These are phyloP conservation scores for Ooceraea biroi DNA, from an alignment of 1,140 invertebrate species.

Conservation along the genomic window DNA sequence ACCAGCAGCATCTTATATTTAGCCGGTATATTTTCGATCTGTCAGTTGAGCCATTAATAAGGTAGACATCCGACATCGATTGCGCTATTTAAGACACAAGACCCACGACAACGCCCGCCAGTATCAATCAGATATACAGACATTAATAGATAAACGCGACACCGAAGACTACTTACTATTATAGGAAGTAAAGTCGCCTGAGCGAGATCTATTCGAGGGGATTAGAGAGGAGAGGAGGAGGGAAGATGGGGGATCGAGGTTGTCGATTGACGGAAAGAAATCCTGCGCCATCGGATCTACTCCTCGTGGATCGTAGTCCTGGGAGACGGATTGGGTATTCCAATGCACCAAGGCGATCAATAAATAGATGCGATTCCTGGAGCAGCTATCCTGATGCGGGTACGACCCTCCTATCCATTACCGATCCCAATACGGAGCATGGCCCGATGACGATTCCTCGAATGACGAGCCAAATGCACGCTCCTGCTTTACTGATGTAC, in stretches of 20 bases:
- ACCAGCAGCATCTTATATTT: neutral
- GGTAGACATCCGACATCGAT: neutral
- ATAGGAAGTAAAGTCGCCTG: slow-evolving; percentile 36
- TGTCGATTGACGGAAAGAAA: neutral
- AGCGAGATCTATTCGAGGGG: neutral
- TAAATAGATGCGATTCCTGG: slow-evolving; percentile 76
- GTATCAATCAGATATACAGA: neutral
- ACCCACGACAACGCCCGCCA: neutral
- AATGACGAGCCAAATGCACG: slow-evolving; percentile 29
- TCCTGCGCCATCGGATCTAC: neutral
- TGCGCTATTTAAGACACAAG: slow-evolving; percentile 36
- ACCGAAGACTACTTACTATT: slow-evolving; percentile 31
- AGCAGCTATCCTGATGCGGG: slow-evolving; percentile 61
- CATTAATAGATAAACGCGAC: slow-evolving; percentile 36
- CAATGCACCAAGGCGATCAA: slow-evolving; percentile 68
- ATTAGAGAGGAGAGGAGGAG: neutral
- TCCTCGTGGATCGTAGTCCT: slow-evolving; percentile 10
- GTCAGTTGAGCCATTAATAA: neutral
- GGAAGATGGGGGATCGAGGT: neutral
- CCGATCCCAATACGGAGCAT: slow-evolving; percentile 60
- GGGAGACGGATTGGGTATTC: slow-evolving; percentile 68
- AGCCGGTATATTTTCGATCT: neutral
- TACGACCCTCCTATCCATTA: slow-evolving; percentile 63
- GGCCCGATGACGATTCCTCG: slow-evolving; percentile 39
- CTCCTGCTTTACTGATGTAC: neutral